Evolutionary conservation across 2,888 invertebrate species (phyloP).

Genomic region (Tupiocoris notatus): DNA sequence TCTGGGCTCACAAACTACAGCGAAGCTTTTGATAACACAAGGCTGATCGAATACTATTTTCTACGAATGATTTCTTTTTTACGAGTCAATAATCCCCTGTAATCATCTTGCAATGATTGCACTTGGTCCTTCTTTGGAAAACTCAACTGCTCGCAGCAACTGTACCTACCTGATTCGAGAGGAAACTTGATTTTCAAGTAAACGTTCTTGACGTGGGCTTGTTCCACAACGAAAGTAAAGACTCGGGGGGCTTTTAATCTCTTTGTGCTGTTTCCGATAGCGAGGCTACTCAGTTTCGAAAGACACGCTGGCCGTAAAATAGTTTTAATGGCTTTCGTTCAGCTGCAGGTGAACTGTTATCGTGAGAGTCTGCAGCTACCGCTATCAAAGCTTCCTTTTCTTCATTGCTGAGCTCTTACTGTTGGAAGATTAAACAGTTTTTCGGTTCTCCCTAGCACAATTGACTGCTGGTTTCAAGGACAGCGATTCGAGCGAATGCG

Average conservation of each 20-base stretch:
- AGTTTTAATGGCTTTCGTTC: constrained; percentile 4
- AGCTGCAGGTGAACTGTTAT: constrained; percentile 1
- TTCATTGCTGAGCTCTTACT: background rate
- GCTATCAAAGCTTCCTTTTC: background rate
- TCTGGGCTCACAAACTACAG: too few relatives aligned
- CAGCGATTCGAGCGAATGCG: too few relatives aligned
- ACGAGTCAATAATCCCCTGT: too few relatives aligned
- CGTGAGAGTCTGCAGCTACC: background rate
- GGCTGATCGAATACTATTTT: too few relatives aligned
- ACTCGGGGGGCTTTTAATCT: background rate
- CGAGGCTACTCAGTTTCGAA: background rate
- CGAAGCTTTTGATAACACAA: too few relatives aligned
- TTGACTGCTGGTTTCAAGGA: background rate
- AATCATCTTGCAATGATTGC: too few relatives aligned
- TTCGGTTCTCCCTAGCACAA: background rate
- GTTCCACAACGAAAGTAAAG: background rate
- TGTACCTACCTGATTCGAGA: too few relatives aligned
- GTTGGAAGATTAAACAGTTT: background rate
- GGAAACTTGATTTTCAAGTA: too few relatives aligned
- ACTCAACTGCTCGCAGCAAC: too few relatives aligned
- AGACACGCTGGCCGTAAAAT: constrained; percentile 1
- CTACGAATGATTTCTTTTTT: too few relatives aligned
- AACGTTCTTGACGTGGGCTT: too few relatives aligned
- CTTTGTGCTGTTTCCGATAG: background rate
- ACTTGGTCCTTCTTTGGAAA: too few relatives aligned